Base-by-base conservation (phyloP, 2,797 vertebrate species). In the Leuciscus waleckii region DNA sequence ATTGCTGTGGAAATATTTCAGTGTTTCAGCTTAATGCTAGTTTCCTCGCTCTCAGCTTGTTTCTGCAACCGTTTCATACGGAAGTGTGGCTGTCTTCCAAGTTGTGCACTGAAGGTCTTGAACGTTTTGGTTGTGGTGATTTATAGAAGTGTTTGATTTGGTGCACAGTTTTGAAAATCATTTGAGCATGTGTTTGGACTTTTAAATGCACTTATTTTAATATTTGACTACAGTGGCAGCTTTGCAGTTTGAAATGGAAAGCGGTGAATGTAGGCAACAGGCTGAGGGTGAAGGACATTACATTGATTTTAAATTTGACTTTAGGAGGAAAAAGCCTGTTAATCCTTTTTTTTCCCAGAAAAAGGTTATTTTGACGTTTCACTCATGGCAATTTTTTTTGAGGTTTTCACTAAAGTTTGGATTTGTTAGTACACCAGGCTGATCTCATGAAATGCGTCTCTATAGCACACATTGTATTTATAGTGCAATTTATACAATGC, bases 241-340 rank as follows among this genome's bases (percentile, higher is more conserved):
- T 39, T 37, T 69, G 19, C 19, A 2, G 5, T 39, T 69, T 23
- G 37, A 41, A 69, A 9, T 7, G 9, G 21, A 35, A 67, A 58
- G 56, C n/a, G 14, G 5, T 39, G 21, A 23, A 41, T 39, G 4
- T 41, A n/a, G 68, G 21, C 35, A 13, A 69, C 37, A 41, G 21
- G 65, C 65, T 19, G 65, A 35, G 65, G 16, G 29, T 3, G 16
- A 19, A 9, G 32, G 8, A 5, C 17, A 21, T 35, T 8, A 19
- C 7, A 9, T 19, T 0, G 3, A 37, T 10, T 37, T 37, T 10
- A 19, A 9, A 19, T 1, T 0, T 32, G 1, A 16, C 7, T 65
- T 65, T 65, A 19, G 3, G 29, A 32, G 46, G 43, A 4, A 4
- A 46, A 49, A 63, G 2, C 1, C 0, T 8, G 6, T 21, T 5